A percentile compares a stretch with the other conserved stretches of the same genome.
Conservation (phyloP, 1,140 invertebrate genomes). For the Tetramorium simillimum region DNA sequence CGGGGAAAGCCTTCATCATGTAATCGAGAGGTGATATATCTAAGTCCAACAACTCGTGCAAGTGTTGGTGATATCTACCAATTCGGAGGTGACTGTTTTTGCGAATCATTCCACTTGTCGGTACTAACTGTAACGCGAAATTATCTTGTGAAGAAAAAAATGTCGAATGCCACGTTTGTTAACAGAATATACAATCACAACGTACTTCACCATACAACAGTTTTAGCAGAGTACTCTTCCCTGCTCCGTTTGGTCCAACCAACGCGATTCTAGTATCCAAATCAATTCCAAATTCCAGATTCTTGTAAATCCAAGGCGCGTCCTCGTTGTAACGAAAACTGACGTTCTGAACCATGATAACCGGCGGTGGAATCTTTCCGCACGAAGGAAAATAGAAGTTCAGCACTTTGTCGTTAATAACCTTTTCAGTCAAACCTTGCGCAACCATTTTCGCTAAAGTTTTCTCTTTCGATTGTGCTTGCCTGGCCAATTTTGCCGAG, state of each 20-base stretch:
- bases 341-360: conserved; percentile 99
- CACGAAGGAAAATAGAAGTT: conserved; percentile 99
- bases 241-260: conserved; percentile 99
- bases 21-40: conserved; percentile 98
- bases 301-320: conserved; percentile 97
- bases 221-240: conserved; percentile 99
- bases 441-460: conserved; percentile 99
- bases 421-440: conserved; percentile 97
- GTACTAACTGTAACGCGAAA: conserved; percentile 90
- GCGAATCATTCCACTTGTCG: conserved; percentile 98
- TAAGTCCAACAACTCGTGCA: conserved; percentile 98
- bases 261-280: conserved; percentile 98
- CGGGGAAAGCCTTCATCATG: conserved; percentile 99
- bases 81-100: conserved; percentile 99
- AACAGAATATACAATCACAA: conserved; percentile 56
- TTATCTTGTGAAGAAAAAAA: conserved; percentile 20
- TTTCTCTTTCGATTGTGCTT: conserved; percentile 99
- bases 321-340: conserved; percentile 97
- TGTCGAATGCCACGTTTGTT: not conserved
- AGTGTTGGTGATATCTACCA: conserved; percentile 99
- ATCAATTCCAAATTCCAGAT: conserved; percentile 99
- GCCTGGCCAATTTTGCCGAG: conserved; percentile 98
- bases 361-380: conserved; percentile 98
- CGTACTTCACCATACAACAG: conserved; percentile 96
- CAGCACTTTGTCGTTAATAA: conserved; percentile 94